Conservation (phyloP, 2,797 vertebrate genomes). For the Onychomys arenicola region DNA sequence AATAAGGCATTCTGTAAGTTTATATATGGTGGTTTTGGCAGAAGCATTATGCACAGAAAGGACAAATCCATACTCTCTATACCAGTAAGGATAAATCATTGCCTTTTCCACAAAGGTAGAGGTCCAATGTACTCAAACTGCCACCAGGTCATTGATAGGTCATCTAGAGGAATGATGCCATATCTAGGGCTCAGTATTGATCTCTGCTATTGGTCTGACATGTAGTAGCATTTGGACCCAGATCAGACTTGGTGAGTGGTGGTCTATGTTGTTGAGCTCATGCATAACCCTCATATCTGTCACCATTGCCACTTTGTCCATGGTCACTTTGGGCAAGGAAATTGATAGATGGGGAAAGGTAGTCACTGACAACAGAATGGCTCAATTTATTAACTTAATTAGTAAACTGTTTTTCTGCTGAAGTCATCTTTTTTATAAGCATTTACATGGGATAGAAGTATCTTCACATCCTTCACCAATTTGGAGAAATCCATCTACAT, state of each 20-base stretch:
- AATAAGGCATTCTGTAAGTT: background rate
- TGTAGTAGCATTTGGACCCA: background rate
- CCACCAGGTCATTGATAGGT: background rate
- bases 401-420: no score
- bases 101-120: background rate
- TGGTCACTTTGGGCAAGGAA: no score
- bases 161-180: rapidly evolving
- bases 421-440: no score
- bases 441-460: background rate
- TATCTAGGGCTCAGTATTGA: background rate
- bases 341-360: background rate
- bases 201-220: background rate
- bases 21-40: background rate
- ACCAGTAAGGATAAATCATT: background rate
- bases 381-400: background rate
- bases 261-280: background rate
- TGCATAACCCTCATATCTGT: background rate
- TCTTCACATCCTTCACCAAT: background rate
- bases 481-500: background rate
- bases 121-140: no score
- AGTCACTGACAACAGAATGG: background rate
- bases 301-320: background rate
- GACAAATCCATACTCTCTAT: background rate
- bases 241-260: background rate
- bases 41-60: background rate